Base-by-base conservation (phyloP, 2,797 vertebrate species). In the Pyrocephalus nanus region DNA sequence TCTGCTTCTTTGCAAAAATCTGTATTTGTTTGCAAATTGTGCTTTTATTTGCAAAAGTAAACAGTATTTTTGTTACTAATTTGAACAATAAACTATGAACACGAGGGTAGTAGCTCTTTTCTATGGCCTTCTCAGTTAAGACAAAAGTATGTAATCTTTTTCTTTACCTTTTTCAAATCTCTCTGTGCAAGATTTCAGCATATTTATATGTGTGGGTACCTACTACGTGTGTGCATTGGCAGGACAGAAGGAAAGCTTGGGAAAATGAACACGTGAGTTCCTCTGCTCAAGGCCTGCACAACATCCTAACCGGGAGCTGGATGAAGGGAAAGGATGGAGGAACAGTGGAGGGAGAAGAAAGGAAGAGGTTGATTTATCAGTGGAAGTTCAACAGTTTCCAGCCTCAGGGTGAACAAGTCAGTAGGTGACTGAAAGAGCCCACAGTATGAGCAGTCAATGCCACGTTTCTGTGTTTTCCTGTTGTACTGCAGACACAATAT, bases 61-160 rank as follows among this genome's bases (percentile, higher is more conserved):
- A 88, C 15, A 29, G 84, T 92, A 95, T 96, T 97, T 96, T 97
- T 96, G 66, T 90, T 90, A 95, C 72, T 67, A 45, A 78, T 78
- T 84, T 91, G n/a, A 96, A 72, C 76, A 95, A 87, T 93, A 95
- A 96, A 95, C 48, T 64, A 7, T 38, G 36, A 86, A 89, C 20
- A 18, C 8, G 18, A 40, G 43, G 12, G 38, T 71, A n/a, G 36
- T 40, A 30, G 19, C 34, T 81, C 47, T 89, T 23, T 71, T 91
- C 47, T 29, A 2, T 3, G 74, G 25, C 43, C 21, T 34, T 51
- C 38, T 75, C 53, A 58, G n/a, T 73, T 55, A 60, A 69, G 6
- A 60, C 29, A 38, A 4, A 51, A n/a, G n/a, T n/a, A n/a, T 58
- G 80, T 67, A 26, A 45, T 61, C 20, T 25, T 58, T 48, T 64